Evolutionary conservation across 2,113 vertebrate genomes (phyloP).

Genomic region (Lucifuga dentata): DNA sequence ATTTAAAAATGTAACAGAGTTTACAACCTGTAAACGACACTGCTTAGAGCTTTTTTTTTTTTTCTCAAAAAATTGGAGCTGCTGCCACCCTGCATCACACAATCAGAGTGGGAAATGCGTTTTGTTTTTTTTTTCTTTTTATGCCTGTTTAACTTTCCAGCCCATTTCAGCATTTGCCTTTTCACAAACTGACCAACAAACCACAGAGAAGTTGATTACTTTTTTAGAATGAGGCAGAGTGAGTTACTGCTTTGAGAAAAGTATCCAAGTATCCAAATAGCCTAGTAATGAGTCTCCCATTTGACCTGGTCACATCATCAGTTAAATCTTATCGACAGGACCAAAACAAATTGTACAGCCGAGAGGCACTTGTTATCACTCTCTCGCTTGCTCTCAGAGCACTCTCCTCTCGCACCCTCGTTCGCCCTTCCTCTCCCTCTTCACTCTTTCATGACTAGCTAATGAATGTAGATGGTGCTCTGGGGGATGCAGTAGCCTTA

Average conservation of each 20-base stretch:
- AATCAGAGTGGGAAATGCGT: slow-evolving; percentile 51
- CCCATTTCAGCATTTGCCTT: slow-evolving; percentile 52
- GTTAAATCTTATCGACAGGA: slow-evolving; percentile 53
- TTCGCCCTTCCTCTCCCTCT: slow-evolving; percentile 31
- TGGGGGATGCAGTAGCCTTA: slow-evolving; percentile 71
- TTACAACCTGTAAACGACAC: slow-evolving; percentile 60
- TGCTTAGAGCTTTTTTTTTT: slow-evolving; percentile 40
- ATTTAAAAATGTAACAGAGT: slow-evolving; percentile 63
- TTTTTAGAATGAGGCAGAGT: slow-evolving; percentile 36
- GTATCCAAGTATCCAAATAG: slow-evolving; percentile 55
- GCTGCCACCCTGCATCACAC: slow-evolving; percentile 57
- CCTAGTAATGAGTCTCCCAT: slow-evolving; percentile 48
- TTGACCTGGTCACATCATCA: slow-evolving; percentile 65
- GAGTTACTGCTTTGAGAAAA: slow-evolving; percentile 37
- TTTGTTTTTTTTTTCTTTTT: slow-evolving; percentile 23
- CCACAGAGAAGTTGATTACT: slow-evolving; percentile 49
- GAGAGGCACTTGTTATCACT: slow-evolving; percentile 51
- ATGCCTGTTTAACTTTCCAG: slow-evolving; percentile 46
- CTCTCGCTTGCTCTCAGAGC: slow-evolving; percentile 28
- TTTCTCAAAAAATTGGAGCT: slow-evolving; percentile 36
- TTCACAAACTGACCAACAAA: slow-evolving; percentile 56
- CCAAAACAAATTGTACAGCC: slow-evolving; percentile 63
- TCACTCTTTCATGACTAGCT: slow-evolving; percentile 72
- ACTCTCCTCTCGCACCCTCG: slow-evolving; percentile 29
- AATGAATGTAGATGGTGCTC: slow-evolving; percentile 79